Evolutionary conservation across 2,797 vertebrate genomes (phyloP), one percentile per base, ranked within the genome.

Genomic region (Sandelia bainsii): DNA sequence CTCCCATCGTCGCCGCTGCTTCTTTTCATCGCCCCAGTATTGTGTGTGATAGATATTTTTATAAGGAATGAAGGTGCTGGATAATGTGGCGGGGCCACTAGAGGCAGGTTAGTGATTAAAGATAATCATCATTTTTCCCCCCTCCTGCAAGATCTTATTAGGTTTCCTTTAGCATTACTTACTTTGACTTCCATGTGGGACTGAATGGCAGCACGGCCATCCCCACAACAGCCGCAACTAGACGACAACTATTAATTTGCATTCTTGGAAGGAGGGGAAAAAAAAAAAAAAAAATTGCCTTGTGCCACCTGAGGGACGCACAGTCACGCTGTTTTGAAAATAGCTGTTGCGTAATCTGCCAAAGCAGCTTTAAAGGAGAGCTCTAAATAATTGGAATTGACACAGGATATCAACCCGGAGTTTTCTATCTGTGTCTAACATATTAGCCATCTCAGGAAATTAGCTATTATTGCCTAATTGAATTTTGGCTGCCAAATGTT

Each of bases 91-190:
- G 89, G 92, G 84, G 90, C 91, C 93, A 92, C 90, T 93, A 94
- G 95, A 91, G 96, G 95, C 96, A 96, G 95, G 94, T 96, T 96
- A 96, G 95, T 96, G 96, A 98, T 97, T 97, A 96, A 96, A 96
- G 95, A 96, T 96, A 96, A 98, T 97, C 95, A 96, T 96, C 94
- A 94, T 96, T 95, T 95, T 94, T 40, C 37, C 0, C 62, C 74
- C 57, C 62, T 79, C 72, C 74, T 79, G 75, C 71, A 85, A 96
- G 93, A 96, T 97, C 94, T 95, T 96, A 96, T 97, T 96, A 93
- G 93, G 85, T 95, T 95, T 87, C 82, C 69, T 64, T 96, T 94
- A 95, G 92, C 93, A 94, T 95, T 95, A 96, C 96, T 96, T 96
- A 96, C 96, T 95, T n/a, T 45, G 71, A 82, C 79, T 87, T 85